Evolutionary conservation across 2,888 invertebrate genomes (phyloP).

Genomic region (Rhimphoctona megacephalus): DNA sequence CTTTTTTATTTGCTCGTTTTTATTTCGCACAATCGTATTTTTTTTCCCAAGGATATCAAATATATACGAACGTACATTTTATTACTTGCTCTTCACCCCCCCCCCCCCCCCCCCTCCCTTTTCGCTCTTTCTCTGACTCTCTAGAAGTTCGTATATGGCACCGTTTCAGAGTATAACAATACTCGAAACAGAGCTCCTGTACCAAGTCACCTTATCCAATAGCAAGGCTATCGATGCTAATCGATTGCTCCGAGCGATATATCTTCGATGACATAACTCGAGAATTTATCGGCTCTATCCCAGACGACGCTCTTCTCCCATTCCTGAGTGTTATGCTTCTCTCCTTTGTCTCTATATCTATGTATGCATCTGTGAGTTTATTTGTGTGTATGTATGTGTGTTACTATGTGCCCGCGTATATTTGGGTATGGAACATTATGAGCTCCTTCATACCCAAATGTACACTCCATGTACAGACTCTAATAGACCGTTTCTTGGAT

Average conservation of each 20-base stretch:
- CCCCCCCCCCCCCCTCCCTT: slow-evolving; percentile 16
- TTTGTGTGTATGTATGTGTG: background rate
- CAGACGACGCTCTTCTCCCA: slow-evolving; percentile 68
- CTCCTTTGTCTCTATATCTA: slow-evolving; percentile 18
- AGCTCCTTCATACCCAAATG: slow-evolving; percentile 38
- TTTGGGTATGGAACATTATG: slow-evolving; percentile 29
- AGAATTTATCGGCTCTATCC: slow-evolving; percentile 80
- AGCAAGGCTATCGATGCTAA: slow-evolving; percentile 81
- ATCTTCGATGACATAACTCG: slow-evolving; percentile 81
- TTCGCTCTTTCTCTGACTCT: slow-evolving; percentile 29
- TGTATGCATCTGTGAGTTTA: background rate
- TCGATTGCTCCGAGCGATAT: slow-evolving; percentile 79
- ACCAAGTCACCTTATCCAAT: slow-evolving; percentile 69
- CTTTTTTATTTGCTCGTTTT: slow-evolving; percentile 34
- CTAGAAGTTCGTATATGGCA: slow-evolving; percentile 18
- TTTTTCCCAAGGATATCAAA: background rate
- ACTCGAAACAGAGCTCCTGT: slow-evolving; percentile 43
- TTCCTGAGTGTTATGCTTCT: slow-evolving; percentile 49
- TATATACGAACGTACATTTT: slow-evolving; percentile 42
- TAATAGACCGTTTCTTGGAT: slow-evolving; percentile 39
- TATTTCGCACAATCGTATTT: slow-evolving; percentile 15
- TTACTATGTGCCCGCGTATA: background rate
- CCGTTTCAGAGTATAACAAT: slow-evolving; percentile 59
- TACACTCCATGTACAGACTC: slow-evolving; percentile 21
- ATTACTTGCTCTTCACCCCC: slow-evolving; percentile 58